Percentiles rank a stretch among this genome's conserved stretches.
These are phyloP conservation scores for Colius striatus DNA, from an alignment of 2,113 vertebrate species.

Conservation along the genomic window DNA sequence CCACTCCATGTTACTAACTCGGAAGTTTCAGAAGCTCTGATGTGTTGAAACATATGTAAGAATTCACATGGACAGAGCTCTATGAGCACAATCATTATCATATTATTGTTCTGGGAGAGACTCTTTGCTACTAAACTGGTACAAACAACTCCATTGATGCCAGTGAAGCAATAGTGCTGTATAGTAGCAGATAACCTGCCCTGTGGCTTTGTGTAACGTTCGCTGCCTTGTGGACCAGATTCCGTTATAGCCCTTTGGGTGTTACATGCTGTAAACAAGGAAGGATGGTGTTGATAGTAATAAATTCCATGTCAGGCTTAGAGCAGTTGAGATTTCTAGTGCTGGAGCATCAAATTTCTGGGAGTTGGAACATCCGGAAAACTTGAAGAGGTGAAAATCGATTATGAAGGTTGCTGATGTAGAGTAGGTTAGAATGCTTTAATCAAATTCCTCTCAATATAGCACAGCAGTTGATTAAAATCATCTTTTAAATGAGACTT, in stretches of 20 bases:
- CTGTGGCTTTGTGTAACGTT: not conserved
- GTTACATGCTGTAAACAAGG: not conserved
- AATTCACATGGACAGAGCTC: not conserved
- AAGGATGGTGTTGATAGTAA: not conserved
- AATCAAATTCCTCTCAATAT: not conserved
- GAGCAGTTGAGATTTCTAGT: not conserved
- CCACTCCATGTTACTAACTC: not conserved
- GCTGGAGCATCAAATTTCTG: not conserved
- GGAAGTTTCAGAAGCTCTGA: not conserved
- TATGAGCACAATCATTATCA: rapidly evolving
- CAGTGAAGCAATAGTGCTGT: not conserved
- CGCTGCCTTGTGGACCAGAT: not conserved
- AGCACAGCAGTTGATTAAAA: not conserved
- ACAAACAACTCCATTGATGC: not conserved
- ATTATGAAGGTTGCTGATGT: not conserved
- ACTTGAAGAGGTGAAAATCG: not conserved
- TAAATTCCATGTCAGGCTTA: not conserved
- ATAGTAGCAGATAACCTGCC: not conserved
- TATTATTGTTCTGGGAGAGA: not conserved
- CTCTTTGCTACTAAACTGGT: not conserved
- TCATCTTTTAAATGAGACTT: not conserved
- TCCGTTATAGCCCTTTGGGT: not conserved
- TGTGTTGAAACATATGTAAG: rapidly evolving
- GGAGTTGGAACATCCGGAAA: not conserved
- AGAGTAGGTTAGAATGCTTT: not conserved